Base-by-base conservation (phyloP, 2,888 invertebrate species). In the Rhagonycha lutea region DNA sequence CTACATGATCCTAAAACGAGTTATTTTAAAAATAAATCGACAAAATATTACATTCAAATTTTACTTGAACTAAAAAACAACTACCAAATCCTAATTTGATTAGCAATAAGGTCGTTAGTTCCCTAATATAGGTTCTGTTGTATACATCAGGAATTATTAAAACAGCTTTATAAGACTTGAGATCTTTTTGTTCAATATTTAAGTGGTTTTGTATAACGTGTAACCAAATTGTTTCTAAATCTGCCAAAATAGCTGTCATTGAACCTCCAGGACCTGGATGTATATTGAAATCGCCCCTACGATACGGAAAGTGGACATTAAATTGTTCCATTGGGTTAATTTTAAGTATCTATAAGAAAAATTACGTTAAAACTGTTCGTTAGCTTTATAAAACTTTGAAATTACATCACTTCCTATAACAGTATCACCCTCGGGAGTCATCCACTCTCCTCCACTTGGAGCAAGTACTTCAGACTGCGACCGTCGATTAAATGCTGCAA, bases 121-220 rank as follows among this genome's bases (percentile, higher is more conserved):
- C 96, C 84, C 95, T 94, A 60, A 98, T 90, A 88, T 97, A 94
- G 69, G 92, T 92, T 79, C 97, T 91, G 79, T 94, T 94, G 86
- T 97, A 98, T 80, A 97, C 93, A 88, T 97, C 98, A 12, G 97
- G 95, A 83, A 98, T 93, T 26, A 98, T 90, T 14, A 98, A 89
- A 2, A 98, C 96, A 72, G 95, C 97, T 86, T 95, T 92, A 85
- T 96, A 97, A 82, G 93, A 92, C 85, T 94, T 90, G 5, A 95
- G 89, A 79, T 94, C 92, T 79, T 89, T 88, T 10, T 91, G 86
- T 1, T 92, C 92, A 83, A 98, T 96, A 80, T 93, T 92, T 79
- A 98, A 90, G 83, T 93, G 93, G 23, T 91, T 91, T 81, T 93
- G 92, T 74, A 98, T 90, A 1, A 94, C 94, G 81, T 93, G 91